Percentiles rank a stretch among this genome's conserved stretches.
Evolutionary conservation across 2,888 invertebrate genomes (phyloP).

Genomic region (Agriopis aurantiaria): DNA sequence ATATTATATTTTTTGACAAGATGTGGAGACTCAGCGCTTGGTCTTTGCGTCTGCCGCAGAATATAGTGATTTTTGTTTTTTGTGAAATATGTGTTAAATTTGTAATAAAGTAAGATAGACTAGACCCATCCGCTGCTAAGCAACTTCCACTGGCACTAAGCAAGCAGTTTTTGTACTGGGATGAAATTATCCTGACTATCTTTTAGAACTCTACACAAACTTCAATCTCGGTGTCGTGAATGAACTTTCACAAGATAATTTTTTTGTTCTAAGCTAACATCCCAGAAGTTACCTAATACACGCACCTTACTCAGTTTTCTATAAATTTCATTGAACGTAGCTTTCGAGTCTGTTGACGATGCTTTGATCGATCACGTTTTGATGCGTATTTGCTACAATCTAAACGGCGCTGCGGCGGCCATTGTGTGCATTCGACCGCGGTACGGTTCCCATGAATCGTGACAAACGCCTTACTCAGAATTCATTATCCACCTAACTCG

Average conservation of each 20-base stretch:
- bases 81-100: no score
- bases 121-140: no score
- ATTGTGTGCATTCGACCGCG: slow-evolving; percentile 58
- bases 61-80: no score
- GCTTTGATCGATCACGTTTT: slow-evolving; percentile 21
- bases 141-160: no score
- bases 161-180: no score
- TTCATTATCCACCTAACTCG: slow-evolving; percentile 13
- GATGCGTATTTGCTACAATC: slow-evolving; percentile 42
- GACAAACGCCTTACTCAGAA: slow-evolving; percentile 34
- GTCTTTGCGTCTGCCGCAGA: no score
- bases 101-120: no score
- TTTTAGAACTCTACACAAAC: no score
- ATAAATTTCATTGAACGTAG: slow-evolving; percentile 3
- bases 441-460: slow-evolving; percentile 58
- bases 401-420: slow-evolving; percentile 32
- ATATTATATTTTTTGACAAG: no score
- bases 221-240: not conserved
- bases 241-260: slow-evolving; percentile 1
- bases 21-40: no score
- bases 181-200: no score
- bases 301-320: slow-evolving; percentile 4
- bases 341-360: not conserved
- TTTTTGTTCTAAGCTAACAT: not conserved
- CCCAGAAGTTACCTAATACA: not conserved